Base-by-base conservation (phyloP, 2,888 invertebrate species). In the Drosophila demipolita region DNA sequence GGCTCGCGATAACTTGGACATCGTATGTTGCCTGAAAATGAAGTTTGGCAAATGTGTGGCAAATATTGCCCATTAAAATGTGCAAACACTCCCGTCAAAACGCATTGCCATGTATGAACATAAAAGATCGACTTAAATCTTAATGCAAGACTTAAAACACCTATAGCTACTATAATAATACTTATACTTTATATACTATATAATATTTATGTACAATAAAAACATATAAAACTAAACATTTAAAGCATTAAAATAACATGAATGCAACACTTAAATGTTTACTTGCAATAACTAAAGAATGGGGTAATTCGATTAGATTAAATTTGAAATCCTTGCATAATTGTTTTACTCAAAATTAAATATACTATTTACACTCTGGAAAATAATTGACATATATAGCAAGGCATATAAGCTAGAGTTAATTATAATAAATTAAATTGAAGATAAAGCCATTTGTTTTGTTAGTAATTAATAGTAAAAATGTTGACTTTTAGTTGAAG, bases 1-100 rank as follows among this genome's bases (percentile, higher is more conserved):
- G 12, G 97, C 98, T 36, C 98, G 94, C 20, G 97, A 96, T 48
- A 98, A 93, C 89, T 97, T 97, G 6, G 98, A 97, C 95, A 97
- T 96, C 72, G 97, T 97, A 91, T 98, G 98, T 68, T 93, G 93
- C 78, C 93, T 93, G 80, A 42, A 77, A 76, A 68, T 68, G 64
- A 20, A 42, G 57, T 63, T 49, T 9, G 7, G 1, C 20, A 58
- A 53, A 52, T 66, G 5, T 35, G 33, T 23, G 32, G 40, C 20
- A 45, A 23, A 38, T n/a, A 45, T 26, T 20, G 45, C 20, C 45
- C 45, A 40, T 66, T 12, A 57, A 45, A 20, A n/a, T 20, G 23
- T 36, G n/a, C n/a, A 12, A 4, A 23, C 15, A 23, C 23, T 23
- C 15, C 23, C 8, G 15, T 15, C 45, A 23, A 23, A 45, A 45